phyloP scores from a whole-genome alignment of 2,113 vertebrate species.

The Mugil cephalus region DNA sequence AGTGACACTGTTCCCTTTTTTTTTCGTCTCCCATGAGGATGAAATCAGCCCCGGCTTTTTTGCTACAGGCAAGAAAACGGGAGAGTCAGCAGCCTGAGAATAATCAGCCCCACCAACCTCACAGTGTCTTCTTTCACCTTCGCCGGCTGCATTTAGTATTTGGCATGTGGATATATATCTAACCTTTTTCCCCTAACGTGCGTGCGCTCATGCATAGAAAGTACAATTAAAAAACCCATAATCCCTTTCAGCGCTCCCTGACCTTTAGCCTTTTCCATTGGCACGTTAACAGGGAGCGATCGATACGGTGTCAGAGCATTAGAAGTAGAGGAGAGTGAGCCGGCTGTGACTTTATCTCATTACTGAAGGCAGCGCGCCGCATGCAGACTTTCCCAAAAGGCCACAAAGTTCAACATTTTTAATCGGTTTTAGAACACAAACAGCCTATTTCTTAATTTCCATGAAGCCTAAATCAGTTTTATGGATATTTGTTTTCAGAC shows the following conservation, averaged over 20 bases:
- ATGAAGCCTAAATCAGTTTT: conserved; percentile 16
- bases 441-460: background rate
- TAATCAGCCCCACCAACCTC: conserved; percentile 27
- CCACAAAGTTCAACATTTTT: conserved; percentile 6
- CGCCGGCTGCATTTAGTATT: background rate
- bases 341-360: background rate
- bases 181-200: conserved; percentile 37
- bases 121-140: conserved; percentile 19
- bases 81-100: conserved; percentile 53
- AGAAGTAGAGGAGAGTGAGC: background rate
- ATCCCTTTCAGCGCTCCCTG: conserved; percentile 12
- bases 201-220: background rate
- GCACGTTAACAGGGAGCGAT: conserved; percentile 6
- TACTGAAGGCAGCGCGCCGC: background rate
- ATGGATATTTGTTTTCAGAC: conserved; percentile 6
- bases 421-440: conserved; percentile 29
- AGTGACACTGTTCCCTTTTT: conserved; percentile 32
- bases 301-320: background rate
- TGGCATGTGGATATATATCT: conserved; percentile 16
- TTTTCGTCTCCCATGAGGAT: conserved; percentile 37
- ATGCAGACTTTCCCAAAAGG: background rate
- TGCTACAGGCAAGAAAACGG: conserved; percentile 40
- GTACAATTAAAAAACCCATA: background rate
- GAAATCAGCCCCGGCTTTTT: conserved; percentile 29
- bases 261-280: conserved; percentile 25